These are phyloP conservation scores for Pagrus major DNA, from an alignment of 2,113 vertebrate species.

Conservation along the genomic window DNA sequence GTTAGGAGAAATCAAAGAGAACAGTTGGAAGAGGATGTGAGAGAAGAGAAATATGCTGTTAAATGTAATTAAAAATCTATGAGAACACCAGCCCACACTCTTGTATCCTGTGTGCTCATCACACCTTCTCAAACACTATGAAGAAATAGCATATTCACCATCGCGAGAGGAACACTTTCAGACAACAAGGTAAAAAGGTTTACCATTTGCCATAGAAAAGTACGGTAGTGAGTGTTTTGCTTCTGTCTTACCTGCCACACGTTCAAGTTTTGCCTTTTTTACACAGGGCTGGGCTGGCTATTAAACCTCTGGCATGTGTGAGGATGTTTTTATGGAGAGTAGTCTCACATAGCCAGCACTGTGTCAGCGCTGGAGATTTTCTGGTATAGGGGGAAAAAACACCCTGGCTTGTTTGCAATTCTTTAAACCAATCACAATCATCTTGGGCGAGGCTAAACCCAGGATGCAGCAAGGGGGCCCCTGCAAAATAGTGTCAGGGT, in stretches of 20 bases:
- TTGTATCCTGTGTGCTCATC: not conserved
- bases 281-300: not conserved
- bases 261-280: not conserved
- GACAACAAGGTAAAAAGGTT: not conserved
- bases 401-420: no score
- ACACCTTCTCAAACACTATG: conserved; percentile 13
- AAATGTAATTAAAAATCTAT: not conserved
- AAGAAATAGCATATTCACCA: not conserved
- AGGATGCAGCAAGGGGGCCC: no score
- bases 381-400: no score
- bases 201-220: not conserved
- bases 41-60: not conserved
- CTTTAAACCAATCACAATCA: no score
- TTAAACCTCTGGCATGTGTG: conserved; percentile 39
- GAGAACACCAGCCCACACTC: not conserved
- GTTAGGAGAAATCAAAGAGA: not conserved
- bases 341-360: no score
- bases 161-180: not conserved
- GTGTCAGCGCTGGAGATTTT: no score
- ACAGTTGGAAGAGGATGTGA: not conserved
- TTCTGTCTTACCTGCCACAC: not conserved
- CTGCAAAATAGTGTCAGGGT: no score
- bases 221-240: not conserved
- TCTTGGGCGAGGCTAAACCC: no score
- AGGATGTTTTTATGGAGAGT: conserved; percentile 13